phyloP scores from a whole-genome alignment of 2,113 vertebrate species.

The Brevimyrus niger region DNA sequence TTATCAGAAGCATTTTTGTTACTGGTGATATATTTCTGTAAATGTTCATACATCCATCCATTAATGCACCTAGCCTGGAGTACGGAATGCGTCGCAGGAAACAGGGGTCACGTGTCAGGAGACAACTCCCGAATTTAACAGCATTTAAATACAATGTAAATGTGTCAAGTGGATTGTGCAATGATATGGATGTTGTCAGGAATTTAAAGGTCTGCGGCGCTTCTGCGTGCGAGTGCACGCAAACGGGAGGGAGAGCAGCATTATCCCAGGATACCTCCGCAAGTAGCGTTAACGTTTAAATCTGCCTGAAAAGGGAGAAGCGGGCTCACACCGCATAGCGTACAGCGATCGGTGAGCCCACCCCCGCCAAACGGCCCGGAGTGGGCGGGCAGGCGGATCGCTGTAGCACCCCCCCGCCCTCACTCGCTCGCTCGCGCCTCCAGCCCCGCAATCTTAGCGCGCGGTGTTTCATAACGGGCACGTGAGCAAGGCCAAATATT shows the following conservation, averaged over 20 bases:
- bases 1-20: neutral
- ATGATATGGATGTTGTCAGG: neutral
- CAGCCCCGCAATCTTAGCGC: neutral
- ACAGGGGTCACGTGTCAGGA: neutral
- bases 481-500: neutral
- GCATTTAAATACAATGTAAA: neutral
- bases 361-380: neutral
- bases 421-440: neutral
- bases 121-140: neutral
- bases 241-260: neutral
- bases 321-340: neutral
- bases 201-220: neutral
- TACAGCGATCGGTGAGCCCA: neutral
- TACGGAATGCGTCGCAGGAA: neutral
- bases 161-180: neutral
- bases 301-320: neutral
- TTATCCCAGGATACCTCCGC: neutral
- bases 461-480: neutral
- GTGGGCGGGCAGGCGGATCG: neutral
- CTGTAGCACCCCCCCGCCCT: neutral
- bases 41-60: neutral
- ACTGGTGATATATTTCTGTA: neutral
- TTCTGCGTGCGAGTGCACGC: neutral
- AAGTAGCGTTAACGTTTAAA: neutral
- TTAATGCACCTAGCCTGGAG: neutral